Percentiles rank a stretch among this genome's conserved stretches.
Evolutionary conservation across 92 coral and sea anemone species (phyloP).

Genomic region (Bergia puertoricense): DNA sequence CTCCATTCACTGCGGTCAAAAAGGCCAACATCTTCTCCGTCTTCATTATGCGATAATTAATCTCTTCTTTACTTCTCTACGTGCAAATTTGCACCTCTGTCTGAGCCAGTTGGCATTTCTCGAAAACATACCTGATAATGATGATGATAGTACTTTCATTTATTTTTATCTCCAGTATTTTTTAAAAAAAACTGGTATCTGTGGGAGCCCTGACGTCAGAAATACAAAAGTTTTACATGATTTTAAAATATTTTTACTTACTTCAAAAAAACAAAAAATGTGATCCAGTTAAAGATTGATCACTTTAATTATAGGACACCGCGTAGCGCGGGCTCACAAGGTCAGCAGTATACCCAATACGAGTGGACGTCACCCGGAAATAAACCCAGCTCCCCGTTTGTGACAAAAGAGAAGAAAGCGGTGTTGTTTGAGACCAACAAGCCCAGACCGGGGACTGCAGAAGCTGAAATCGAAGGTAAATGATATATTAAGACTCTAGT

Average conservation of each 20-base stretch:
- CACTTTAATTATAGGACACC: constrained; percentile 67
- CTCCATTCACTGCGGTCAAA: not conserved
- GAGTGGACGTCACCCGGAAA: constrained; percentile 88
- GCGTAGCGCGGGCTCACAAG: constrained; percentile 61
- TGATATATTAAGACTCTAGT: not conserved
- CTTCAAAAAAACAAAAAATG: not conserved
- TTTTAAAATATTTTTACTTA: no score
- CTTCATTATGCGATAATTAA: not conserved
- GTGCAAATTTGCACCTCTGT: not conserved
- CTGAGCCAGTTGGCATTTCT: not conserved
- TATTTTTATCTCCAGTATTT: no score
- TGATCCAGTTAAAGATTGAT: not conserved
- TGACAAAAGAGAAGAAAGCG: constrained; percentile 74
- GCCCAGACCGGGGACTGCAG: constrained; percentile 96
- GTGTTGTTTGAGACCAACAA: constrained; percentile 62
- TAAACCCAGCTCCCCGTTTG: constrained; percentile 95
- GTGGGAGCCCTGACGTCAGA: no score
- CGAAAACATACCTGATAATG: not conserved
- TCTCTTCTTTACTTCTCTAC: not conserved
- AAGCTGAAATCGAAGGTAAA: constrained; percentile 95
- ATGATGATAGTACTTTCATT: no score
- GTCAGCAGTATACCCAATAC: constrained; percentile 79
- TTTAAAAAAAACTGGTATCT: no score
- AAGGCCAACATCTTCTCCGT: not conserved
- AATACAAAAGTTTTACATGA: no score